Conservation (phyloP, 2,888 invertebrate genomes). For the Tiphia femorata region DNA sequence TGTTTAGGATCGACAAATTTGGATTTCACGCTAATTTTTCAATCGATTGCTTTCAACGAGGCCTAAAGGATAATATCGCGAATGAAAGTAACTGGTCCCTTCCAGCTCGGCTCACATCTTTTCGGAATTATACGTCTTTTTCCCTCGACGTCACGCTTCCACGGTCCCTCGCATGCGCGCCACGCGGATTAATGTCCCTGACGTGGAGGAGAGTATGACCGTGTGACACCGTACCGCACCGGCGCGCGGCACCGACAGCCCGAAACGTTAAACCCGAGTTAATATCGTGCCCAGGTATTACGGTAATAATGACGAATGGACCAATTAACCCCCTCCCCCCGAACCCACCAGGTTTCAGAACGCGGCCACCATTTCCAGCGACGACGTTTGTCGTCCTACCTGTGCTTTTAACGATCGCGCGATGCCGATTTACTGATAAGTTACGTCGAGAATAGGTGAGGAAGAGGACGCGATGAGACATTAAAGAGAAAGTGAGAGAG, state of each 20-base stretch:
- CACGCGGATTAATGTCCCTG: background rate
- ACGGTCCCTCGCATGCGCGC: background rate
- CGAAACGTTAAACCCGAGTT: constrained; percentile 21
- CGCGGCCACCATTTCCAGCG: constrained; percentile 15
- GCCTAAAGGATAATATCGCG: no score
- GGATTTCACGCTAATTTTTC: no score
- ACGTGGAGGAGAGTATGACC: no score
- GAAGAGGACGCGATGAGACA: constrained; percentile 30
- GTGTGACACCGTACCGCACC: background rate
- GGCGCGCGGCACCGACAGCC: background rate
- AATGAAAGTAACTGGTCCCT: no score
- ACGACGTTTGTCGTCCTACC: constrained; percentile 13
- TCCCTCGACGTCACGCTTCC: background rate
- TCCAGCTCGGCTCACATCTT: no score
- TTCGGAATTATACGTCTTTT: no score
- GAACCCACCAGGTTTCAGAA: no score
- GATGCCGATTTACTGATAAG: constrained; percentile 33
- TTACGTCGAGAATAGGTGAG: constrained; percentile 26
- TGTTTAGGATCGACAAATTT: no score
- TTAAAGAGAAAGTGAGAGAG: no score
- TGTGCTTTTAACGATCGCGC: constrained; percentile 34
- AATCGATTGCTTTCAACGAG: no score
- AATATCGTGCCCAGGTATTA: constrained; percentile 26
- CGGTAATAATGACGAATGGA: constrained; percentile 35
- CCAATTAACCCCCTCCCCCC: constrained; percentile 28